Conservation (phyloP, 2,888 invertebrate species). For the Pyrgus malvae region DNA sequence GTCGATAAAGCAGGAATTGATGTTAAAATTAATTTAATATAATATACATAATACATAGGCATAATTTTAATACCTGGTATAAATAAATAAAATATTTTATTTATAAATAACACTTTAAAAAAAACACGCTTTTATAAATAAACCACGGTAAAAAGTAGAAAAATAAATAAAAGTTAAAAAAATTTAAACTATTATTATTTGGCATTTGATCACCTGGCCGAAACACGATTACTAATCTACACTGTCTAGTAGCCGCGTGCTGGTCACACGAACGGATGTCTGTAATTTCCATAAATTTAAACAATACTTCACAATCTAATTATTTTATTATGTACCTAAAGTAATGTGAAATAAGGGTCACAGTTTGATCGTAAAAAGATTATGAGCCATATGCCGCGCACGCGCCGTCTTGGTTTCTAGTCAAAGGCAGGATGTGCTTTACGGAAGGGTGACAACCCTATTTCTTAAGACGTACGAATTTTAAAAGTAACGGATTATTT, state of each 20-base stretch:
- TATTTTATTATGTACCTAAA: constrained; percentile 34
- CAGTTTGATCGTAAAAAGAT: constrained; percentile 9
- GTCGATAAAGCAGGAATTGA: too few relatives aligned
- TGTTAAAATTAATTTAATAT: too few relatives aligned
- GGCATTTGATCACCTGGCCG: constrained; percentile 5
- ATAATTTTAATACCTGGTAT: too few relatives aligned
- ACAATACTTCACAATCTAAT: constrained; percentile 13
- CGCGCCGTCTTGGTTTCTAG: constrained; percentile 58
- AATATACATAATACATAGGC: too few relatives aligned
- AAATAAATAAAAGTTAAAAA: too few relatives aligned
- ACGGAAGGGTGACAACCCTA: constrained; percentile 66
- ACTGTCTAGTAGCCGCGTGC: constrained; percentile 58
- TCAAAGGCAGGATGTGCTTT: constrained; percentile 61
- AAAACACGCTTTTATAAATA: too few relatives aligned
- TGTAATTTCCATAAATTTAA: constrained; percentile 58
- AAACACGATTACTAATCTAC: neutral
- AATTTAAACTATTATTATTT: too few relatives aligned
- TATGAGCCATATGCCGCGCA: constrained; percentile 40
- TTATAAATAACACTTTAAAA: too few relatives aligned
- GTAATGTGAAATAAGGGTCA: constrained; percentile 18
- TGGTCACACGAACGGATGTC: constrained; percentile 72
- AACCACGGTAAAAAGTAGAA: too few relatives aligned
- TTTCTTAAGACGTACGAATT: constrained; percentile 38
- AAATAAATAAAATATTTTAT: too few relatives aligned
- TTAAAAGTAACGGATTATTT: constrained; percentile 27